These are phyloP conservation scores for Athripsodes cinereus DNA, from an alignment of 2,888 invertebrate genomes.

Conservation along the genomic window DNA sequence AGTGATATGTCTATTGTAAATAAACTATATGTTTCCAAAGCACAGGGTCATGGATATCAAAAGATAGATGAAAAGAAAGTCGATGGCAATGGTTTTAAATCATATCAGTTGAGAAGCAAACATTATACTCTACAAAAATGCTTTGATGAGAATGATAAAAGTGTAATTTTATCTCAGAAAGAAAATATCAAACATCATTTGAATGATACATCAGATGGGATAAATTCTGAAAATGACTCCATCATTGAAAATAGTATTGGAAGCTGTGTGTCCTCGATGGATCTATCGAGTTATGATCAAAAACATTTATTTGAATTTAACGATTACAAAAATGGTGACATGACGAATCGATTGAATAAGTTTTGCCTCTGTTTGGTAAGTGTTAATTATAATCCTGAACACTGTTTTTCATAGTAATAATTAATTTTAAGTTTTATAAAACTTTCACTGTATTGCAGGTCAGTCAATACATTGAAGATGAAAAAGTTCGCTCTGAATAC, in stretches of 20 bases:
- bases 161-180: not conserved
- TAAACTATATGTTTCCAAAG: not conserved
- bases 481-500: conserved; percentile 22
- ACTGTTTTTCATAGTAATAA: not conserved
- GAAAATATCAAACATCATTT: not conserved
- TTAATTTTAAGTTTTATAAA: not conserved
- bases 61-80: not conserved
- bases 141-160: not conserved
- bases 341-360: conserved; percentile 13
- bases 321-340: not conserved
- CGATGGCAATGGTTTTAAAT: too few relatives aligned
- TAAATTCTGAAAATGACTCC: not conserved
- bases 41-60: not conserved
- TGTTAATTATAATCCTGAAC: not conserved
- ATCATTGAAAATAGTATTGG: not conserved
- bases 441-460: conserved; percentile 23
- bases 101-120: not conserved
- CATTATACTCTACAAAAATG: not conserved
- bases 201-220: not conserved
- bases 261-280: not conserved
- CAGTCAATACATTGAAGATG: conserved; percentile 23
- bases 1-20: not conserved
- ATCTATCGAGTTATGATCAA: not conserved
- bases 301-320: not conserved
- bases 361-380: conserved; percentile 23